A percentile compares a stretch with the other conserved stretches of the same genome.
These are phyloP conservation scores for Calliopum simillimum DNA, from an alignment of 2,888 invertebrate genomes.

Conservation along the genomic window DNA sequence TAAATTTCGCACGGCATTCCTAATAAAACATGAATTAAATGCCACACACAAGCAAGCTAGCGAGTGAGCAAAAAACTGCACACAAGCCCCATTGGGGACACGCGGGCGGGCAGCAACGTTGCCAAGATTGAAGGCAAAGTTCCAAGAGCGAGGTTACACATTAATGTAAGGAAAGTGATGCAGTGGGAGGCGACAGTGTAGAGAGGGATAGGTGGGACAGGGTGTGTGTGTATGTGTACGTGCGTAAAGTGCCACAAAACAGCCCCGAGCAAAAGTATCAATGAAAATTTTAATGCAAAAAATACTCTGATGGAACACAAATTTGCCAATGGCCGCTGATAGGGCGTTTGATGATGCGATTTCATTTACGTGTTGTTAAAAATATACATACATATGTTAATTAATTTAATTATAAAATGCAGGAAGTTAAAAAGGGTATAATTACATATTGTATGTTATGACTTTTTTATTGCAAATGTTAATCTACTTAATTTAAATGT, in stretches of 20 bases:
- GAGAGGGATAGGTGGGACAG: neutral
- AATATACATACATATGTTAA: no score
- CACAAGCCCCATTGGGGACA: neutral
- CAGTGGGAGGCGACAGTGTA: neutral
- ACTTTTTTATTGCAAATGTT: no score
- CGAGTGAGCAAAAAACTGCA: no score
- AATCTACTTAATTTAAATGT: no score
- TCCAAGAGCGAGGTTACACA: conserved; percentile 30
- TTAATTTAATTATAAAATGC: no score
- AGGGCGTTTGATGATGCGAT: neutral
- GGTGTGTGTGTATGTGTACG: conserved; percentile 16
- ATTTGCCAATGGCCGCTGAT: neutral
- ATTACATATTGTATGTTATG: no score
- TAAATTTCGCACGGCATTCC: conserved; percentile 57
- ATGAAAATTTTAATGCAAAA: conserved; percentile 45
- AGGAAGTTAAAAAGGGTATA: no score
- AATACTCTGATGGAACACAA: conserved; percentile 45
- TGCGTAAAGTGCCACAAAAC: conserved; percentile 33
- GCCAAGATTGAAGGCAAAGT: neutral
- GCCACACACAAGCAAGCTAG: neutral
- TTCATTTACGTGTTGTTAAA: no score
- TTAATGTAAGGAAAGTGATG: neutral
- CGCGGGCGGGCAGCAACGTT: neutral
- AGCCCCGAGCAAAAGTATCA: conserved; percentile 41
- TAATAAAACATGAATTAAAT: conserved; percentile 34